phyloP scores from a whole-genome alignment of 2,888 invertebrate species.

The Epirrhoe tristata region DNA sequence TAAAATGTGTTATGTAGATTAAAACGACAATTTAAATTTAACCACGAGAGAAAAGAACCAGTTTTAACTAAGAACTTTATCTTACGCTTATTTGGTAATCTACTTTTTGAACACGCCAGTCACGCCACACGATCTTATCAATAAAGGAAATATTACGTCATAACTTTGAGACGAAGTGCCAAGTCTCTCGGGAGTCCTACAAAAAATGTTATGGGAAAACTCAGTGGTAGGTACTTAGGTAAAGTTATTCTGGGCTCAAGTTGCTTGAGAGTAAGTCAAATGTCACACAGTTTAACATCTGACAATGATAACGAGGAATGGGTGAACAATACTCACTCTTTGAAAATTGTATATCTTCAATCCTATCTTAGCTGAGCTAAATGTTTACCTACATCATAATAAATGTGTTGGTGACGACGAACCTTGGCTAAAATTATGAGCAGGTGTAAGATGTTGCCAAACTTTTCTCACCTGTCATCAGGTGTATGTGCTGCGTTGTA shows the following conservation, averaged over 20 bases:
- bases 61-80: neutral
- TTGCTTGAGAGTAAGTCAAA: conserved; percentile 6
- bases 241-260: conserved; percentile 9
- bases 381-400: too few relatives aligned
- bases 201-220: conserved; percentile 16
- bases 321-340: neutral
- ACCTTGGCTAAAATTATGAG: too few relatives aligned
- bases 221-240: conserved; percentile 2
- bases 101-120: neutral
- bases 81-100: neutral
- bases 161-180: neutral
- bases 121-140: neutral
- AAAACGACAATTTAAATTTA: too few relatives aligned
- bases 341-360: neutral
- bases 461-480: conserved; percentile 62
- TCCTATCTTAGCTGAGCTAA: too few relatives aligned
- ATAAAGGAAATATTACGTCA: conserved; percentile 4
- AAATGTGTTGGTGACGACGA: too few relatives aligned
- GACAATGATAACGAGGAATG: conserved; percentile 13
- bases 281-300: conserved; percentile 1
- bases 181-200: conserved; percentile 13
- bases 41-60: neutral
- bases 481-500: conserved; percentile 75
- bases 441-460: too few relatives aligned
- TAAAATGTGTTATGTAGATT: too few relatives aligned